Conservation (phyloP, 2,797 vertebrate species). For the Catharus ustulatus region DNA sequence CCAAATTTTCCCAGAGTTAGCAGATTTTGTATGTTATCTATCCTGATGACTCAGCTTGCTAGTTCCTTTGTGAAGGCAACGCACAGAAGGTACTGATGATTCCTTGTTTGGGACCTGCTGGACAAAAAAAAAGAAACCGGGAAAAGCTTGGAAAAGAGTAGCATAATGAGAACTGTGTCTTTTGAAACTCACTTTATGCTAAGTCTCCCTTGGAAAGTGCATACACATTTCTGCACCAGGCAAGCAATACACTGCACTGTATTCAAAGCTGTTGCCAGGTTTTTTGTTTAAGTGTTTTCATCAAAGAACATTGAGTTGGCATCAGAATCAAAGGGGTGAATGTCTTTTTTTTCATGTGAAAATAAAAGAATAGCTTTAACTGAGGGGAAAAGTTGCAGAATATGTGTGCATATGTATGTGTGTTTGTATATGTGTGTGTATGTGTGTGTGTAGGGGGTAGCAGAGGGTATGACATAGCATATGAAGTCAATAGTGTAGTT, state of each 20-base stretch:
- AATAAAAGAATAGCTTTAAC: constrained; percentile 52
- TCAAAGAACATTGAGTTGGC: constrained; percentile 57
- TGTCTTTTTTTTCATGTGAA: constrained; percentile 39
- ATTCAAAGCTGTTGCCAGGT: constrained; percentile 61
- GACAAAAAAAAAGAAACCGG: constrained; percentile 35
- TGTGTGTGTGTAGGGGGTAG: constrained; percentile 51
- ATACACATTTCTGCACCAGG: constrained; percentile 3
- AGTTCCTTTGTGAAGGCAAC: constrained; percentile 54
- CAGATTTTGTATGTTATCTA: constrained; percentile 51
- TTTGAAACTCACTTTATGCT: constrained; percentile 29
- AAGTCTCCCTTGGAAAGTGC: constrained; percentile 33
- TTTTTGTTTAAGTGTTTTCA: constrained; percentile 59
- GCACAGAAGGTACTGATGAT: not conserved
- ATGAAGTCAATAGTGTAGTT: constrained; percentile 84
- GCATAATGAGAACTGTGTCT: constrained; percentile 32
- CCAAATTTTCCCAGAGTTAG: constrained; percentile 61
- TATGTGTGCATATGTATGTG: not conserved
- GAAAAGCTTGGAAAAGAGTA: constrained; percentile 3
- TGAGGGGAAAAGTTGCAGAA: constrained; percentile 54
- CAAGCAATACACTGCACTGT: not conserved
- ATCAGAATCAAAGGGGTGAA: constrained; percentile 25
- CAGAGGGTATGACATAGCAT: constrained; percentile 82
- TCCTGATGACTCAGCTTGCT: constrained; percentile 39
- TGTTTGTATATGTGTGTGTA: not conserved
- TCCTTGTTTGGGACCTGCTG: constrained; percentile 30